Evolutionary conservation across 2,888 invertebrate species (phyloP).

Genomic region (Drosophila flavopinicola): DNA sequence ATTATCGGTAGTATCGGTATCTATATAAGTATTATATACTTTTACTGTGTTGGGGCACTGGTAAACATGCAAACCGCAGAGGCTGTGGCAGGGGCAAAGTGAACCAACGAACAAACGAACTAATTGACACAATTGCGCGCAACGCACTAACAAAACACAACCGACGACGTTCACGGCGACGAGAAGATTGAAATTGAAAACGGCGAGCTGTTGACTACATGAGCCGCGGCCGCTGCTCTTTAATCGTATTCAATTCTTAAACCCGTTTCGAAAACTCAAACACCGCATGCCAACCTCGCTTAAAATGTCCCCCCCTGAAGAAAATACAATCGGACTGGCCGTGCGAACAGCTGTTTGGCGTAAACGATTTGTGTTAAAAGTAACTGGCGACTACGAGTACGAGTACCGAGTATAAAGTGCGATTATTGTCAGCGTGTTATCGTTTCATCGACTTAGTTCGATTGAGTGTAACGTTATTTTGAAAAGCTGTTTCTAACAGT

Average conservation of each 20-base stretch:
- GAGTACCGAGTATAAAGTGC: slow-evolving; percentile 15
- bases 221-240: slow-evolving; percentile 40
- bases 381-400: slow-evolving; percentile 6
- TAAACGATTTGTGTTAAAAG: slow-evolving; percentile 4
- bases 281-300: slow-evolving; percentile 38
- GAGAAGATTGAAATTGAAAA: slow-evolving; percentile 55
- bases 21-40: slow-evolving; percentile 24
- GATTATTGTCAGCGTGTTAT: slow-evolving; percentile 18
- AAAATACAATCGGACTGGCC: slow-evolving; percentile 10
- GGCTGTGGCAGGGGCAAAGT: slow-evolving; percentile 14
- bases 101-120: slow-evolving; percentile 21
- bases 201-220: slow-evolving; percentile 36
- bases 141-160: slow-evolving; percentile 33
- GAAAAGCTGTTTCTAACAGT: background rate
- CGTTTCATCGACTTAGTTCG: slow-evolving; percentile 17
- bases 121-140: slow-evolving; percentile 28
- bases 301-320: slow-evolving; percentile 23
- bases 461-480: slow-evolving; percentile 10
- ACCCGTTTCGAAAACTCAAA: slow-evolving; percentile 54
- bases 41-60: slow-evolving; percentile 27
- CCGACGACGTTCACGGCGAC: slow-evolving; percentile 48
- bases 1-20: no score
- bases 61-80: no score
- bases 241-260: slow-evolving; percentile 56
- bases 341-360: slow-evolving; percentile 44